Conservation (phyloP, 2,797 vertebrate genomes). For the Thripadectes ignobilis region DNA sequence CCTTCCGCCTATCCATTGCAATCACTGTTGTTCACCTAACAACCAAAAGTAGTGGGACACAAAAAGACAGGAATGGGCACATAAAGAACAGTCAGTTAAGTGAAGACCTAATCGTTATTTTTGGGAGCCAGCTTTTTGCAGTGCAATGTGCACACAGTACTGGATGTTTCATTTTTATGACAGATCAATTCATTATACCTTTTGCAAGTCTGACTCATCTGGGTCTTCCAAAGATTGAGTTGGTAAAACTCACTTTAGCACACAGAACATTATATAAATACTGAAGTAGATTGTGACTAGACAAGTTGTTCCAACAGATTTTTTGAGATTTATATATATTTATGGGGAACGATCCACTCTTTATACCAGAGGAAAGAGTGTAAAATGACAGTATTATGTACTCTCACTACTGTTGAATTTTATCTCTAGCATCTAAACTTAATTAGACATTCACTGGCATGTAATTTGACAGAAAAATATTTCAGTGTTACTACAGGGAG, state of each 20-base stretch:
- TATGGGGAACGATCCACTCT: neutral
- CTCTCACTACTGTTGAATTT: neutral
- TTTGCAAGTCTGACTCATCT: neutral
- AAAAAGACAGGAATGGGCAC: neutral
- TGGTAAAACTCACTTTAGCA: neutral
- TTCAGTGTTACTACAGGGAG: neutral
- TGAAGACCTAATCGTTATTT: neutral
- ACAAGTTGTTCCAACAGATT: neutral
- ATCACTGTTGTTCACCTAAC: neutral
- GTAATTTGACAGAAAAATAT: neutral
- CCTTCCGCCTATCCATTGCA: neutral
- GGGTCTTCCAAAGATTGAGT: neutral
- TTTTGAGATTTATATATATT: neutral
- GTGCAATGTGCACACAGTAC: neutral
- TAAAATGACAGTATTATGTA: neutral
- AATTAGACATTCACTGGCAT: neutral
- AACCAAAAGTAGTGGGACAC: neutral
- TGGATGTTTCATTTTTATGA: neutral
- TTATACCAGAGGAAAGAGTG: neutral
- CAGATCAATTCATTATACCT: neutral
- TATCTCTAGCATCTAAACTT: neutral
- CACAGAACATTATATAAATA: slow-evolving; percentile 2
- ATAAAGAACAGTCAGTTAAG: neutral
- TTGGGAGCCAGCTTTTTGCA: neutral
- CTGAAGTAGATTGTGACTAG: neutral